phyloP scores from a whole-genome alignment of 2,113 vertebrate genomes.

The Brachyistius frenatus region DNA sequence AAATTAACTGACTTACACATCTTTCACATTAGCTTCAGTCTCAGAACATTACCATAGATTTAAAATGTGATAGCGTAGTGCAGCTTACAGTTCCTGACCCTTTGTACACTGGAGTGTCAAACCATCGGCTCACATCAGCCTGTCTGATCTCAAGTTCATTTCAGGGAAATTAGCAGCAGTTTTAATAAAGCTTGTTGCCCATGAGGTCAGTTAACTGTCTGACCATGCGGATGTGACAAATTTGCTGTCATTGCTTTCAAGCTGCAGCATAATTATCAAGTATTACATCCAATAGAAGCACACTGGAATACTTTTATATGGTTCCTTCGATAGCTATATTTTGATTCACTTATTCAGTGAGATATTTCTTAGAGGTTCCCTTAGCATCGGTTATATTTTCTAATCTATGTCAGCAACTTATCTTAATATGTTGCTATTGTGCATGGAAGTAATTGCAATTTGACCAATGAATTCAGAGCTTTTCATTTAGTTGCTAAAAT shows the following conservation, averaged over 20 bases:
- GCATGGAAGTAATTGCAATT: neutral
- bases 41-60: conserved; percentile 74
- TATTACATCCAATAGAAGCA: conserved; percentile 14
- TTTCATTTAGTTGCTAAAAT: too few species aligned
- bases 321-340: neutral
- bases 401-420: neutral
- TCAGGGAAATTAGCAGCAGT: conserved; percentile 68
- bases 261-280: conserved; percentile 29
- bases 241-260: conserved; percentile 33
- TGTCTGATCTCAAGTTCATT: conserved; percentile 69
- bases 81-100: conserved; percentile 66
- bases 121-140: conserved; percentile 64
- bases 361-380: neutral
- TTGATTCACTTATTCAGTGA: neutral
- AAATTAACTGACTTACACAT: conserved; percentile 76
- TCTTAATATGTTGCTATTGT: neutral
- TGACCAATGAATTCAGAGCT: neutral
- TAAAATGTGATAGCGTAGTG: conserved; percentile 57
- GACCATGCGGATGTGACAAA: conserved; percentile 62
- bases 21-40: conserved; percentile 76
- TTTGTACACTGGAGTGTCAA: conserved; percentile 55
- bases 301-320: neutral
- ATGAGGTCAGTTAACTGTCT: conserved; percentile 68
- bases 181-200: conserved; percentile 73
- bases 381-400: neutral